Base-by-base conservation (phyloP, 1,140 invertebrate species). In the Apis dorsata region DNA sequence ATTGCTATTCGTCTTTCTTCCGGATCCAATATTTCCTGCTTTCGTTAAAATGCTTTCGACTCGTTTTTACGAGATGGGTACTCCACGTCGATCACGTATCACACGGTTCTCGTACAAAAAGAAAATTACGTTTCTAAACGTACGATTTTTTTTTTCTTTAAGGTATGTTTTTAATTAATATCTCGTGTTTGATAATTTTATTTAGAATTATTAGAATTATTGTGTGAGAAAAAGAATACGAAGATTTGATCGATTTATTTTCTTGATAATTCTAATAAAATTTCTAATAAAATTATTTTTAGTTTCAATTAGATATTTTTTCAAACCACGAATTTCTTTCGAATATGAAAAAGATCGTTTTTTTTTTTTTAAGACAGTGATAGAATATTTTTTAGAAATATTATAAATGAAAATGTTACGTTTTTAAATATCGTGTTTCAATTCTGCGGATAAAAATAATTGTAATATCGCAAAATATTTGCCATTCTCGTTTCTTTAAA, bases 21-120 rank as follows among this genome's bases (percentile, higher is more conserved):
- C 53, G 21, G 49, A 49, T 68, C 55, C 44, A 53, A 81, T 76
- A 81, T 76, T 76, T 75, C 62, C 51, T 21, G 34, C 15, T 73
- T 70, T 28, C 24, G 19, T 21, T 34, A 12, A 55, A 70, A 11
- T 11, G 19, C 34, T 28, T 51, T 53, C 44, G n/a, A 13, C 44
- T 60, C 66, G n/a, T 28, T 51, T 63, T 72, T 21, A 49, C 51
- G 21, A 79, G 62, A 63, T 57, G n/a, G 53, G 55, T 53, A 44
- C 4, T 53, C 13, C 15, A 17, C 19, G 55, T 51, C 60, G 28
- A 11, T 60, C 34, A 44, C 5, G 34, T 4, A 2, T 34, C 28
- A 2, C 34, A 44, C 34, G 34, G 34, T 44, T 44, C 34, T 44
- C 34, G 5, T 44, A 44, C 4, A 44, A 44, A 44, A 44, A 0